Evolutionary conservation across 2,888 invertebrate species (phyloP).

Genomic region (Saturnia japonica): DNA sequence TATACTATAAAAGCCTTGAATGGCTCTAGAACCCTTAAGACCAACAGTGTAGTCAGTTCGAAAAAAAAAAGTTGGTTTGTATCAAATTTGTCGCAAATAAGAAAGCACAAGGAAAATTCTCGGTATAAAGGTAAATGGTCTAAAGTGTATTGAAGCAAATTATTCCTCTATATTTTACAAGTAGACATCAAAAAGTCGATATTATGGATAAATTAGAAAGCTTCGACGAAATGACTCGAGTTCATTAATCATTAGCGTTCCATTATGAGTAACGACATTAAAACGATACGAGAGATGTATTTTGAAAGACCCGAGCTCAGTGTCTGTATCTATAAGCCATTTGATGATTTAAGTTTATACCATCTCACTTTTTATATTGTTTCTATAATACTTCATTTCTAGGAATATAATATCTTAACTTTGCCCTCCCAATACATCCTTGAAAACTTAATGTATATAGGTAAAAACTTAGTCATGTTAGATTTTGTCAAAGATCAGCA

Average conservation of each 20-base stretch:
- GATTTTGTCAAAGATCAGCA: no score
- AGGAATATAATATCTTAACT: no score
- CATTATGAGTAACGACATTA: conserved; percentile 22
- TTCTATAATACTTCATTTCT: not conserved
- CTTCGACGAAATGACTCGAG: conserved; percentile 23
- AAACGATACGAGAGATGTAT: conserved; percentile 15
- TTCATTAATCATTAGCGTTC: conserved; percentile 26
- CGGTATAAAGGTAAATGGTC: not conserved
- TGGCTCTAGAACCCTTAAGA: no score
- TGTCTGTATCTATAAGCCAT: not conserved
- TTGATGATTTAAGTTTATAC: not conserved
- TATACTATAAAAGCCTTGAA: no score
- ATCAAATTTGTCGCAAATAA: not conserved
- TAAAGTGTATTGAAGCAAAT: not conserved
- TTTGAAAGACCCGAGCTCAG: not conserved
- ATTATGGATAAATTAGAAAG: conserved; percentile 35
- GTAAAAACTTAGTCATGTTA: no score
- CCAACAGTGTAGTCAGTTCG: no score
- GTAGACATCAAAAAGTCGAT: conserved; percentile 37
- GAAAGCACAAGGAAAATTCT: not conserved
- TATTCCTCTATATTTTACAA: not conserved
- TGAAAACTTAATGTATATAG: no score
- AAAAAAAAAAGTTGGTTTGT: no score
- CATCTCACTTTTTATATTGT: not conserved
- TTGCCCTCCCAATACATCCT: no score